Percentiles rank a stretch among this genome's conserved stretches.
phyloP scores from a whole-genome alignment of 2,113 vertebrate genomes.

The Chascanopsetta lugubris region DNA sequence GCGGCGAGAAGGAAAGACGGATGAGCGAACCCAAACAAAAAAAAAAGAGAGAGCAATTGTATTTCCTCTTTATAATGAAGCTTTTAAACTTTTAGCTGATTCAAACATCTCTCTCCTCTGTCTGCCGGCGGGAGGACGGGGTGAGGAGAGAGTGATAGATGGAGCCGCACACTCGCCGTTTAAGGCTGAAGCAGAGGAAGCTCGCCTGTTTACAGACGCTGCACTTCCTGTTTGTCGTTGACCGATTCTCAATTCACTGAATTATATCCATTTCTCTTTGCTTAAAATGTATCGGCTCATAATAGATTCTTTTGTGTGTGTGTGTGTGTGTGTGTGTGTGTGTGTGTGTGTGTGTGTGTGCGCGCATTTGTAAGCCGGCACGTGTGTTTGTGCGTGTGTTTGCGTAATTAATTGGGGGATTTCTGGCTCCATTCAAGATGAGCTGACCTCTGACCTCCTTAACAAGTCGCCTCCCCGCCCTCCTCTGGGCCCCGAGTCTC shows the following conservation, averaged over 20 bases:
- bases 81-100: conserved; percentile 80
- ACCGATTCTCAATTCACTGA: conserved; percentile 57
- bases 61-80: conserved; percentile 74
- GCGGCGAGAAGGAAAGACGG: conserved; percentile 50
- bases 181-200: conserved; percentile 42
- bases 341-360: conserved; percentile 20
- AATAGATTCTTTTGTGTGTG: conserved; percentile 36
- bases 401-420: conserved; percentile 81
- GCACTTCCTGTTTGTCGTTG: conserved; percentile 44
- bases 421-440: conserved; percentile 73
- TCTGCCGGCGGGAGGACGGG: conserved; percentile 38
- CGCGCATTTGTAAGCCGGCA: background rate
- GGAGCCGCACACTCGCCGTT: conserved; percentile 40
- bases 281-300: conserved; percentile 49
- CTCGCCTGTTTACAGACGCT: conserved; percentile 53
- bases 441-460: conserved; percentile 77
- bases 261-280: conserved; percentile 48
- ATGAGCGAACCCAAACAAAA: conserved; percentile 53
- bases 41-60: conserved; percentile 62
- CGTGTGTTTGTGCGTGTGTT: conserved; percentile 71
- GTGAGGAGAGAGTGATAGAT: conserved; percentile 73
- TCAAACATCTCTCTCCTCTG: conserved; percentile 58
- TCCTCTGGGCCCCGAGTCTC: conserved; percentile 62
- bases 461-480: conserved; percentile 73
- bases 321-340: conserved; percentile 33